phyloP scores from a whole-genome alignment of 2,888 invertebrate species.

The Sinhomidia bicolor region DNA sequence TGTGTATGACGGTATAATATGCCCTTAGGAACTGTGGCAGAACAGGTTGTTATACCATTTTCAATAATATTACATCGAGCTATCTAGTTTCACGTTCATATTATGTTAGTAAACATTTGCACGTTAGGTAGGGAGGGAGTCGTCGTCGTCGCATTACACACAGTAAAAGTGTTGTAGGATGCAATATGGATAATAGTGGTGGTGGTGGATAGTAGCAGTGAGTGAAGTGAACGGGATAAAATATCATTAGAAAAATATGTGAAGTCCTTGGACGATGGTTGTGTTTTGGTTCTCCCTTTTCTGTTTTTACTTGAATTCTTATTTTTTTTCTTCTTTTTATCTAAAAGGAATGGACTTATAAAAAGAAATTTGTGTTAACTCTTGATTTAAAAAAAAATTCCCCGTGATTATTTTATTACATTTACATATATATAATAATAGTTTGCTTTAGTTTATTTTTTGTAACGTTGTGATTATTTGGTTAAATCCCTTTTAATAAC shows the following conservation, averaged over 20 bases:
- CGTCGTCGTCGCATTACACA: not conserved
- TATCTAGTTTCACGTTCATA: conserved; percentile 40
- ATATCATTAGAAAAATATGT: conserved; percentile 37
- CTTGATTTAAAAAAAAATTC: no score
- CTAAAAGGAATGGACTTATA: no score
- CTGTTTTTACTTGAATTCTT: not conserved
- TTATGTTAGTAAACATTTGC: conserved; percentile 71
- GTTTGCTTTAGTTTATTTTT: not conserved
- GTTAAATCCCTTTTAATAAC: not conserved
- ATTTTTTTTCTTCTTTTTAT: not conserved
- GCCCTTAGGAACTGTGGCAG: conserved; percentile 66
- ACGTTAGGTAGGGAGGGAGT: conserved; percentile 66
- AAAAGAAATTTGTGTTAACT: no score
- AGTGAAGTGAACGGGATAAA: conserved; percentile 42
- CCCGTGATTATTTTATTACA: no score
- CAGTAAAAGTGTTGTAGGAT: conserved; percentile 66
- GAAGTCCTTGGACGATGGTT: conserved; percentile 36
- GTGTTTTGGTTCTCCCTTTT: conserved; percentile 11
- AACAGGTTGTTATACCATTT: conserved; percentile 67
- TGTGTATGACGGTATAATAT: conserved; percentile 35
- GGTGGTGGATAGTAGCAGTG: no score
- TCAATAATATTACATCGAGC: not conserved
- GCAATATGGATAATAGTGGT: conserved; percentile 26
- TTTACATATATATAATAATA: not conserved
- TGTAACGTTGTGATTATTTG: not conserved